Conservation (phyloP, 2,888 invertebrate genomes). For the Drosophila yooni region DNA sequence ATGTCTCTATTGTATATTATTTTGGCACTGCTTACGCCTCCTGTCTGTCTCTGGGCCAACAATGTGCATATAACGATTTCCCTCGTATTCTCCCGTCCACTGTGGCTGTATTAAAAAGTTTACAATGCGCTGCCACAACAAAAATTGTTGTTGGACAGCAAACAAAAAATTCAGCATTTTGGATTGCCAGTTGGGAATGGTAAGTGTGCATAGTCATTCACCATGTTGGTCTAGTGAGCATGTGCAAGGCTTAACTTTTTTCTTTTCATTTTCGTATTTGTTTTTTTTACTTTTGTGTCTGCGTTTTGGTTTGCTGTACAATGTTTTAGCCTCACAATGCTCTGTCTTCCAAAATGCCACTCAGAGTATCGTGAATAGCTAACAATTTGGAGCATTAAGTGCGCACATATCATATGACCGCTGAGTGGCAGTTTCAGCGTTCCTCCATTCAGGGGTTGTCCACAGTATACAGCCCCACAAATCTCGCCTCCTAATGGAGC, state of each 20-base stretch:
- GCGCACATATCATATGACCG: constrained; percentile 48
- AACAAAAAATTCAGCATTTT: constrained; percentile 34
- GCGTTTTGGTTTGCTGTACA: constrained; percentile 9
- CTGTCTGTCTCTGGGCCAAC: constrained; percentile 24
- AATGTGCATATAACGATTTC: constrained; percentile 44
- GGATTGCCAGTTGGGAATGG: constrained; percentile 40
- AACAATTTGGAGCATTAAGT: constrained; percentile 22
- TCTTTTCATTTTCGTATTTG: constrained; percentile 1
- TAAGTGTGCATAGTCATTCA: constrained; percentile 52
- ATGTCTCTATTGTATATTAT: constrained; percentile 4
- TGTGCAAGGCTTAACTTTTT: constrained; percentile 21
- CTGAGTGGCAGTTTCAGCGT: constrained; percentile 41
- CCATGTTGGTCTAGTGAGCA: constrained; percentile 53
- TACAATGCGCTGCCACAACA: constrained; percentile 50
- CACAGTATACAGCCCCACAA: not conserved
- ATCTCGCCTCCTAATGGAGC: constrained; percentile 26
- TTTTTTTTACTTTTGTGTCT: not conserved
- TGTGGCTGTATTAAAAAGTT: constrained; percentile 77
- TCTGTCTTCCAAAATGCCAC: constrained; percentile 39
- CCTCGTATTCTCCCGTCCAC: constrained; percentile 41
- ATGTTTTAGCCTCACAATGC: constrained; percentile 21
- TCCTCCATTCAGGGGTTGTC: constrained; percentile 11
- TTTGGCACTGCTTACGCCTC: constrained; percentile 41
- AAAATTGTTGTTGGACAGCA: constrained; percentile 23
- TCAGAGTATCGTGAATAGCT: constrained; percentile 14